A percentile compares a stretch with the other conserved stretches of the same genome.
Evolutionary conservation across 2,113 vertebrate species (phyloP).

Genomic region (Halcyon malimbica): DNA sequence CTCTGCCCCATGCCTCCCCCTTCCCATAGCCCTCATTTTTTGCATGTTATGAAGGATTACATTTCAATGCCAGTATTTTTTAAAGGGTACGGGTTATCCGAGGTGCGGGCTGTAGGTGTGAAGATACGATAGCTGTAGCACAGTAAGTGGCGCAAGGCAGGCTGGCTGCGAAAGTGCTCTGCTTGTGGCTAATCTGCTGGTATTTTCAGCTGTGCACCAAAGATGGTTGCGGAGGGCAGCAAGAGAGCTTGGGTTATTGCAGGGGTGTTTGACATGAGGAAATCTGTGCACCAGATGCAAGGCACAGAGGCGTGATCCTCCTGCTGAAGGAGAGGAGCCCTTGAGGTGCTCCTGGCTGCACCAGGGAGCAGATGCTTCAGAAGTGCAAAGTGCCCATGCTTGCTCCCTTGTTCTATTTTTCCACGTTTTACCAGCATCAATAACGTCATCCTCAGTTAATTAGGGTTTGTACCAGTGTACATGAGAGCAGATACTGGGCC

Average conservation of each 20-base stretch:
- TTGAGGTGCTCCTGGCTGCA: fast-evolving
- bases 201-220: background rate
- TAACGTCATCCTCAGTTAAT: background rate
- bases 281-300: background rate
- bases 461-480: background rate
- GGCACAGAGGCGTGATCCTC: background rate
- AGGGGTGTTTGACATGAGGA: background rate
- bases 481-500: background rate
- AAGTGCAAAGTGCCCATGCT: background rate
- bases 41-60: background rate
- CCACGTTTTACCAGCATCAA: background rate
- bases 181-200: background rate
- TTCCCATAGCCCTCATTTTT: background rate
- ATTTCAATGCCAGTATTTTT: conserved; percentile 14
- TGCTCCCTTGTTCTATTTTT: background rate
- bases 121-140: background rate
- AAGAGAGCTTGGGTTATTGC: background rate
- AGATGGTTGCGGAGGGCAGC: background rate
- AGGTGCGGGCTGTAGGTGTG: background rate
- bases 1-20: background rate
- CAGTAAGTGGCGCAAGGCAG: background rate
- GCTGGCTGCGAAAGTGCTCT: background rate
- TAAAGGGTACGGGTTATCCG: conserved; percentile 42
- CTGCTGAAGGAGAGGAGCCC: background rate
- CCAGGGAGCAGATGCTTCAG: background rate